A percentile compares a stretch with the other conserved stretches of the same genome.
Conservation (phyloP, 2,113 vertebrate species). For the Hystrix brachyura region DNA sequence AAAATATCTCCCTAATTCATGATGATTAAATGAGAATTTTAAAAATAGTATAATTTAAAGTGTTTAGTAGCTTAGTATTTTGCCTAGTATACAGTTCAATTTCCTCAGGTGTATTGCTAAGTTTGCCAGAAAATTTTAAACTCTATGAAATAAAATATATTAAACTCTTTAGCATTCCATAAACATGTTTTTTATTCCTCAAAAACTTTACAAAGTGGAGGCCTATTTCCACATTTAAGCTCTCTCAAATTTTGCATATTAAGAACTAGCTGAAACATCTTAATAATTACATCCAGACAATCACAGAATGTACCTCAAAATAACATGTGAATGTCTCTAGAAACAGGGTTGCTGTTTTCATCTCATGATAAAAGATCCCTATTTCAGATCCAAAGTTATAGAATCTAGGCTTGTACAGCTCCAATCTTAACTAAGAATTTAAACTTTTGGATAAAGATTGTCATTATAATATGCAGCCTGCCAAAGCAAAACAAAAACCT, state of each 20-base stretch:
- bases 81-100: background rate
- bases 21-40: constrained; percentile 21
- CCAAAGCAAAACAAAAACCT: constrained; percentile 17
- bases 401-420: background rate
- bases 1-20: background rate
- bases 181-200: background rate
- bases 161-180: constrained; percentile 1
- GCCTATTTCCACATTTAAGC: background rate
- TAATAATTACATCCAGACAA: background rate
- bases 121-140: constrained; percentile 10
- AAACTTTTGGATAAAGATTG: background rate
- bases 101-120: background rate
- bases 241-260: background rate
- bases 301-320: background rate
- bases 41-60: constrained; percentile 31
- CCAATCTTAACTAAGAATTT: background rate
- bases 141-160: background rate
- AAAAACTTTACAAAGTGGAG: background rate
- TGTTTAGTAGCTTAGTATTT: background rate
- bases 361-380: background rate
- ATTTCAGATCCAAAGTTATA: background rate
- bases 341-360: background rate
- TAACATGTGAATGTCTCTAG: background rate
- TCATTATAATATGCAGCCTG: background rate
- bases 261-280: background rate